Conservation (phyloP, 2,797 vertebrate genomes). For the Squalus acanthias region DNA sequence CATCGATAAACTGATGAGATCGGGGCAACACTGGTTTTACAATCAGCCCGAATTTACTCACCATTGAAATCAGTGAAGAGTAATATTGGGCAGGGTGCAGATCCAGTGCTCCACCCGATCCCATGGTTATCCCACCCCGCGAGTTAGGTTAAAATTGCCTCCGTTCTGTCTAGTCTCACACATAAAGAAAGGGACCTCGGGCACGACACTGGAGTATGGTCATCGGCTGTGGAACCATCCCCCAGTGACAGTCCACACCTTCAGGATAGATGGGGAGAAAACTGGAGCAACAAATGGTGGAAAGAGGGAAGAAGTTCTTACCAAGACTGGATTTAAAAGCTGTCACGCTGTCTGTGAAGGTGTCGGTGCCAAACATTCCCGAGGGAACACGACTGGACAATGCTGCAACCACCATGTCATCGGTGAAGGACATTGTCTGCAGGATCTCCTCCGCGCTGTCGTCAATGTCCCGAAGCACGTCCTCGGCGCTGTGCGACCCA, state of each 20-base stretch:
- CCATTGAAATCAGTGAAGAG: too few relatives aligned
- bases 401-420: constrained; percentile 67
- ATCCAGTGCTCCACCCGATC: background rate
- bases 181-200: background rate
- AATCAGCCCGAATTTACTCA: background rate
- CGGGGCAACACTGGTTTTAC: background rate
- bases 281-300: background rate
- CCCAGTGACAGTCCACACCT: background rate
- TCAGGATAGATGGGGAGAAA: background rate
- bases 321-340: constrained; percentile 90
- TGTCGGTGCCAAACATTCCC: constrained; percentile 61
- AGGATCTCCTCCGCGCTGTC: constrained; percentile 59
- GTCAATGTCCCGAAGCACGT: constrained; percentile 59
- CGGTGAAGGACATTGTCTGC: constrained; percentile 80
- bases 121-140: background rate
- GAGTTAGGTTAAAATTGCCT: background rate
- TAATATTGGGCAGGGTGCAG: background rate
- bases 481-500: constrained; percentile 52
- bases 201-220: background rate
- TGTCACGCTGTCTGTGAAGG: constrained; percentile 72
- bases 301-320: constrained; percentile 45
- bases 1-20: background rate
- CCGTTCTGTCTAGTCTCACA: background rate
- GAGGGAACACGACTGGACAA: constrained; percentile 74
- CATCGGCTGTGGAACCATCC: background rate